Evolutionary conservation across 2,888 invertebrate genomes (phyloP).

Genomic region (Noctua janthe): DNA sequence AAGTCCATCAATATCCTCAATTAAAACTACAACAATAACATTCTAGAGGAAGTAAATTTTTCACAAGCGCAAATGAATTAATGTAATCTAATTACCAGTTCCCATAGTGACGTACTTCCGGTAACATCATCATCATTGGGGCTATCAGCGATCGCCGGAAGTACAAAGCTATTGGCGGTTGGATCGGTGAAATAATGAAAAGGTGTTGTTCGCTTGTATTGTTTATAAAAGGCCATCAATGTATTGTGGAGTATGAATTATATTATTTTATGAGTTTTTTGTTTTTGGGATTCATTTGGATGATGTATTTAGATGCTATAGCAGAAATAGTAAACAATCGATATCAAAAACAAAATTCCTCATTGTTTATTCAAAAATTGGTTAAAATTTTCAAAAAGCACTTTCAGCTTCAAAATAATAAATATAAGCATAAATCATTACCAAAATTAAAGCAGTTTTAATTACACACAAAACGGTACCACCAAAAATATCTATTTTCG

Average conservation of each 20-base stretch:
- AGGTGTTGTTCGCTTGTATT: conserved; percentile 59
- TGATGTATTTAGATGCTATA: neutral
- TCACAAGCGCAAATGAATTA: conserved; percentile 69
- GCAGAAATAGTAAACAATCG: neutral
- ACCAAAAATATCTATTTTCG: conserved; percentile 33
- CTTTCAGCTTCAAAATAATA: neutral
- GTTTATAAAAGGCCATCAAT: conserved; percentile 58
- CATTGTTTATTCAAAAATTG: neutral
- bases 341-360: neutral
- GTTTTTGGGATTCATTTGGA: neutral
- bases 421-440: neutral
- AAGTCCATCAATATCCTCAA: conserved; percentile 60
- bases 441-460: neutral
- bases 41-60: conserved; percentile 65
- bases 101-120: conserved; percentile 86
- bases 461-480: neutral
- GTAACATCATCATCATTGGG: conserved; percentile 76
- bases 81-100: conserved; percentile 89
- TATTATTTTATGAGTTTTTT: conserved; percentile 39
- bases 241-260: conserved; percentile 45
- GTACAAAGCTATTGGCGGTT: conserved; percentile 67
- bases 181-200: conserved; percentile 64
- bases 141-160: conserved; percentile 75
- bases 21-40: conserved; percentile 50
- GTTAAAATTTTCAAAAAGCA: neutral